phyloP scores from a whole-genome alignment of 2,113 vertebrate species.

The Gavialis gangeticus region DNA sequence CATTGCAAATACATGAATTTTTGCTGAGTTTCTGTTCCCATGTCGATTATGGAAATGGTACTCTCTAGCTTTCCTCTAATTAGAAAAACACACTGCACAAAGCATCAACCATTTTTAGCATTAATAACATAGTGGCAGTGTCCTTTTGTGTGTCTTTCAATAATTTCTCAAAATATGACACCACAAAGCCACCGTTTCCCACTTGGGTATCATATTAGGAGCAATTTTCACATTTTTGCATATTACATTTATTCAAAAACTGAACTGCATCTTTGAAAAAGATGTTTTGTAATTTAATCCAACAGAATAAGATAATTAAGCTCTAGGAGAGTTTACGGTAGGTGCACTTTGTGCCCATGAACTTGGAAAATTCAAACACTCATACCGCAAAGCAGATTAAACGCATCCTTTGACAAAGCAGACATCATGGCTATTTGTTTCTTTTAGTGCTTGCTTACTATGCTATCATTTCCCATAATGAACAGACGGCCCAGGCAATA shows the following conservation, averaged over 20 bases:
- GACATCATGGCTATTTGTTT: neutral
- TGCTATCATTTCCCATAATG: neutral
- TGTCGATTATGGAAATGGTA: slow-evolving; percentile 82
- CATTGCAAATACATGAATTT: slow-evolving; percentile 82
- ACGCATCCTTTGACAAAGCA: neutral
- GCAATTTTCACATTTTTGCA: slow-evolving; percentile 28
- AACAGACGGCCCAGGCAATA: neutral
- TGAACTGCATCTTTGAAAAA: slow-evolving; percentile 37
- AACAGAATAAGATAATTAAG: slow-evolving; percentile 61
- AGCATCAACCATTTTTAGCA: slow-evolving; percentile 80
- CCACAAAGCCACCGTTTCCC: slow-evolving; percentile 19
- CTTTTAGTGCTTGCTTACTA: neutral
- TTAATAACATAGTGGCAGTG: slow-evolving; percentile 76
- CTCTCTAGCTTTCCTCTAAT: slow-evolving; percentile 82
- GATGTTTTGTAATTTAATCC: slow-evolving; percentile 56
- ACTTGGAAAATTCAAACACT: slow-evolving; percentile 48
- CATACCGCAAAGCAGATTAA: slow-evolving; percentile 8
- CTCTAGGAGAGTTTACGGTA: slow-evolving; percentile 16
- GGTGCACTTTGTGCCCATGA: slow-evolving; percentile 4
- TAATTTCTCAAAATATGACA: slow-evolving; percentile 63
- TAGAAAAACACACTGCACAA: slow-evolving; percentile 84
- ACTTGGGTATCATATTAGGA: slow-evolving; percentile 14
- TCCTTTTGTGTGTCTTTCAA: slow-evolving; percentile 76
- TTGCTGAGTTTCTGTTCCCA: slow-evolving; percentile 82
- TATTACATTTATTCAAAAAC: slow-evolving; percentile 52